A percentile compares a stretch with the other conserved stretches of the same genome.
Conservation (phyloP, 1,140 invertebrate genomes). For the Pantala flavescens region DNA sequence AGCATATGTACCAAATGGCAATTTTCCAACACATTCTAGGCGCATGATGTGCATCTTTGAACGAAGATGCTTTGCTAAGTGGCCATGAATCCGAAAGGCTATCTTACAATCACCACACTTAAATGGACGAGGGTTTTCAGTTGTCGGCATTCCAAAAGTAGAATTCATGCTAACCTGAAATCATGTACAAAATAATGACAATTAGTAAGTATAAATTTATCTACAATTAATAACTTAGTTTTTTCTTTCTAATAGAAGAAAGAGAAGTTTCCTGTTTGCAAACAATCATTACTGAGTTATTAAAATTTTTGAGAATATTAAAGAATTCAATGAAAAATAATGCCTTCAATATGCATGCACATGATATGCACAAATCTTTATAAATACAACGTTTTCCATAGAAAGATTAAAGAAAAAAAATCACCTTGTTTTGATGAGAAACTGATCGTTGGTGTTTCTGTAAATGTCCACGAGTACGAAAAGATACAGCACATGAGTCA, state of each 20-base stretch:
- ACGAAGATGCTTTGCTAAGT: slow-evolving; percentile 89
- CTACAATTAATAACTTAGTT: not conserved
- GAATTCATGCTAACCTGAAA: slow-evolving; percentile 62
- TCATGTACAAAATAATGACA: slow-evolving; percentile 14
- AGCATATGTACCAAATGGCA: slow-evolving; percentile 92
- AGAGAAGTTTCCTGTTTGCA: not conserved
- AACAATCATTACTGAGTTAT: no score
- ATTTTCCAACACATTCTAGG: slow-evolving; percentile 80
- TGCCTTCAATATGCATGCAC: no score
- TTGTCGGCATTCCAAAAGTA: slow-evolving; percentile 70
- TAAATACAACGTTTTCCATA: no score
- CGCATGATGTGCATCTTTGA: slow-evolving; percentile 96
- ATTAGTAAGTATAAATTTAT: not conserved
- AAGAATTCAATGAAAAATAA: not conserved
- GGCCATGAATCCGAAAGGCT: slow-evolving; percentile 91
- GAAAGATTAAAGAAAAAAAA: not conserved
- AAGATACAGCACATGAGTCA: slow-evolving; percentile 81
- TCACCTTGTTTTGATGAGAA: slow-evolving; percentile 82
- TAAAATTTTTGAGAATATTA: not conserved
- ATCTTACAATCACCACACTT: slow-evolving; percentile 92
- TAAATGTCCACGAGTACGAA: slow-evolving; percentile 81
- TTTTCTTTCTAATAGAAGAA: not conserved
- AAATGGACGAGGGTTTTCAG: slow-evolving; percentile 84
- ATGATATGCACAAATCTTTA: no score
- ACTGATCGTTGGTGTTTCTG: slow-evolving; percentile 85